phyloP scores from a whole-genome alignment of 2,888 invertebrate species.

The Cantharis nigra region DNA sequence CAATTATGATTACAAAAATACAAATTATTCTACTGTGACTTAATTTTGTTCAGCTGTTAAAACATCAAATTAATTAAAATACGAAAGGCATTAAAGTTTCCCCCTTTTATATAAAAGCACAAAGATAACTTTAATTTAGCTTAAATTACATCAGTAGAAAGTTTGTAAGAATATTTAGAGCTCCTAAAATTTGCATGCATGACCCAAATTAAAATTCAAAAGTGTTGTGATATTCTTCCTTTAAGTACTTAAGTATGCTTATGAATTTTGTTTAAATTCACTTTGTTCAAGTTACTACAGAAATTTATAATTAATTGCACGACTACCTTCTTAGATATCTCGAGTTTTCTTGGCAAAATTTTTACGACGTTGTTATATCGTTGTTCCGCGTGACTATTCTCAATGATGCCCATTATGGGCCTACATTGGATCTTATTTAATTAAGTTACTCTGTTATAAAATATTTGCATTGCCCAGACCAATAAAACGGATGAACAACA shows the following conservation, averaged over 20 bases:
- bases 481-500: neutral
- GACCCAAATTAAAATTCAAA: slow-evolving; percentile 29
- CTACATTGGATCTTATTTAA: neutral
- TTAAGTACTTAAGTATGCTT: slow-evolving; percentile 1
- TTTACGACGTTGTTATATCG: neutral
- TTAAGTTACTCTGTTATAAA: neutral
- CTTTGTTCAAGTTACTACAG: neutral
- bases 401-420: neutral
- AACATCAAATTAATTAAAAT: slow-evolving; percentile 5
- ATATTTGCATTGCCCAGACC: neutral
- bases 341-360: neutral
- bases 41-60: slow-evolving; percentile 5
- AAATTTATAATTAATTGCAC: neutral
- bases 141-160: slow-evolving; percentile 22
- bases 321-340: neutral
- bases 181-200: slow-evolving; percentile 29
- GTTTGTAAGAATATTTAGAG: slow-evolving; percentile 24
- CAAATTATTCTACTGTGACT: slow-evolving; percentile 2
- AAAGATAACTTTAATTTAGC: slow-evolving; percentile 22
- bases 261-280: slow-evolving; percentile 3
- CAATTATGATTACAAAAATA: neutral
- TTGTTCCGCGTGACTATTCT: neutral
- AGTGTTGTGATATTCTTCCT: slow-evolving; percentile 2
- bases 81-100: slow-evolving; percentile 3
- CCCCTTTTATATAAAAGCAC: neutral